Percentiles rank a stretch among this genome's conserved stretches.
Evolutionary conservation across 2,113 vertebrate species (phyloP).

Genomic region (Heptranchias perlo): DNA sequence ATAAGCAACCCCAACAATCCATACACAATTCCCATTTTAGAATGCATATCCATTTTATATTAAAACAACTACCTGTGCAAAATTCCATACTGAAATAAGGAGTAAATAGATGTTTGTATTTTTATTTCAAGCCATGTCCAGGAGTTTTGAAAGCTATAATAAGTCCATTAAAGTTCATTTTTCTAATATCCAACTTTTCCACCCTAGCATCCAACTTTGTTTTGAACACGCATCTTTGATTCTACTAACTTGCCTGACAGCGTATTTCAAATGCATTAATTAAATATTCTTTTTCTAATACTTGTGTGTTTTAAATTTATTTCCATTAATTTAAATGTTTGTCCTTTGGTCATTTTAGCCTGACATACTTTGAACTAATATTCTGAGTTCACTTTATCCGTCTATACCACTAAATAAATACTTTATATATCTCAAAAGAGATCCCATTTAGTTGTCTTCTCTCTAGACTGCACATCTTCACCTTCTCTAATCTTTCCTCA

Average conservation of each 20-base stretch:
- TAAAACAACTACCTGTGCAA: no score
- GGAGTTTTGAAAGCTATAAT: not conserved
- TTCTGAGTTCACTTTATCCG: not conserved
- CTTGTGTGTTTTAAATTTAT: no score
- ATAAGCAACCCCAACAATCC: not conserved
- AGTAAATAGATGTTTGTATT: not conserved
- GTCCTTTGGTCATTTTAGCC: not conserved
- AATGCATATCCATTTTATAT: not conserved
- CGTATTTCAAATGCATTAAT: no score
- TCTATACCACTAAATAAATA: not conserved
- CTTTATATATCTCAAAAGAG: no score
- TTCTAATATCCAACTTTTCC: not conserved
- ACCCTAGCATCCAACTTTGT: not conserved
- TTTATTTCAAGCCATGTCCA: not conserved
- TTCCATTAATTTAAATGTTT: not conserved
- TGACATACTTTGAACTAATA: not conserved
- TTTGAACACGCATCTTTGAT: not conserved
- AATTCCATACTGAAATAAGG: not conserved
- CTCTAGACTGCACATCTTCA: not conserved
- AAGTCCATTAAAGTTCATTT: no score
- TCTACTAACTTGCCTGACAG: not conserved
- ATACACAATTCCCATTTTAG: not conserved
- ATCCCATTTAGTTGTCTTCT: no score
- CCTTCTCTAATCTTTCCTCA: not conserved
- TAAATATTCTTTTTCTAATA: not conserved